Conservation (phyloP, 2,888 invertebrate species). For the Limnephilus auricula region DNA sequence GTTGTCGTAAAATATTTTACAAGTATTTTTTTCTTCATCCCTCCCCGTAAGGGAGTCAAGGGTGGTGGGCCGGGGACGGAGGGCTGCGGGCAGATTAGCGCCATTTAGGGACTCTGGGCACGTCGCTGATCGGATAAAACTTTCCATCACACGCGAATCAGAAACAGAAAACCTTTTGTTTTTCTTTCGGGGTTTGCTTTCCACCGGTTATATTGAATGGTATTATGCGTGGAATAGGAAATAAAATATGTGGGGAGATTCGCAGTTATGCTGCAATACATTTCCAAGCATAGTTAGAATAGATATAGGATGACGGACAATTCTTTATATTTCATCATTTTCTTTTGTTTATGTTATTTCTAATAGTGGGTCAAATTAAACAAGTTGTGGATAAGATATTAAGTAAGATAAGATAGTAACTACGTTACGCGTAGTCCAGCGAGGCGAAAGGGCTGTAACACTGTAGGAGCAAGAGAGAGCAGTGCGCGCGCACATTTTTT, state of each 20-base stretch:
- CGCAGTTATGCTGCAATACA: background rate
- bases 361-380: too few relatives aligned
- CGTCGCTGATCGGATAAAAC: slow-evolving; percentile 32
- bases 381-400: too few relatives aligned
- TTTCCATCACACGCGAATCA: slow-evolving; percentile 16
- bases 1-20: slow-evolving; percentile 38
- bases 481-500: too few relatives aligned
- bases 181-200: background rate
- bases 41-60: background rate
- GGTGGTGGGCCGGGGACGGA: background rate
- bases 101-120: slow-evolving; percentile 27
- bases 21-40: slow-evolving; percentile 12
- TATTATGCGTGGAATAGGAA: background rate
- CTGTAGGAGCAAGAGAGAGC: too few relatives aligned
- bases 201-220: background rate
- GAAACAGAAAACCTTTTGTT: slow-evolving; percentile 23
- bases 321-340: background rate
- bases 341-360: background rate
- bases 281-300: background rate
- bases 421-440: too few relatives aligned
- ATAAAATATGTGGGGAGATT: background rate
- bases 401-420: too few relatives aligned
- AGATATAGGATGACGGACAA: background rate
- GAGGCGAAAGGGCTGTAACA: too few relatives aligned
- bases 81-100: slow-evolving; percentile 23